phyloP scores from a whole-genome alignment of 2,797 vertebrate species.

The Masticophis lateralis region DNA sequence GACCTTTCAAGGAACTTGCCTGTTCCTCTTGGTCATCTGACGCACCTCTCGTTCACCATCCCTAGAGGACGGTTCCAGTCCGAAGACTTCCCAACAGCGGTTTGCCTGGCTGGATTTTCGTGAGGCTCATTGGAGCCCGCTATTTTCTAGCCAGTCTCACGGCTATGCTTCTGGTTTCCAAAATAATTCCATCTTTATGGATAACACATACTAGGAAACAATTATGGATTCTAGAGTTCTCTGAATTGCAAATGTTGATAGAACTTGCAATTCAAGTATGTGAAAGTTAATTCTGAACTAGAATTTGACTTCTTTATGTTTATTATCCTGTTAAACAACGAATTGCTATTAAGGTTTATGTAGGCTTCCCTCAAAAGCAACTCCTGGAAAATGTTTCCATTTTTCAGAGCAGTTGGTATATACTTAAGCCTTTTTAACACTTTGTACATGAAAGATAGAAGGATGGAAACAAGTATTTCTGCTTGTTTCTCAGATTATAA shows the following conservation, averaged over 20 bases:
- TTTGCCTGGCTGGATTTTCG: too few species aligned
- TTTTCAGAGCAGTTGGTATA: constrained; percentile 2
- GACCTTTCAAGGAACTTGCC: too few species aligned
- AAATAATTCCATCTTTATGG: not conserved
- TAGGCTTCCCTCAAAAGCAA: constrained; percentile 15
- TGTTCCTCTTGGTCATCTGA: too few species aligned
- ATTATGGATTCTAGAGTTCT: constrained; percentile 17
- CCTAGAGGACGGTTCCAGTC: too few species aligned
- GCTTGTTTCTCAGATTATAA: constrained; percentile 24
- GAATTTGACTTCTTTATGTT: constrained; percentile 18
- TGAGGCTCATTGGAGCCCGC: too few species aligned
- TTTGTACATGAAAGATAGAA: not conserved
- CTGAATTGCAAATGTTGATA: constrained; percentile 40
- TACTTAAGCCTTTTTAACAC: not conserved
- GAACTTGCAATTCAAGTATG: constrained; percentile 6
- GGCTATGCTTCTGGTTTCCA: too few species aligned
- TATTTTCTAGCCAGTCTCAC: too few species aligned
- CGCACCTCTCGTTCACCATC: too few species aligned
- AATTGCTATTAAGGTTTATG: constrained; percentile 18
- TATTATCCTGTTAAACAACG: constrained; percentile 3
- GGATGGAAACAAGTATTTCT: constrained; percentile 30
- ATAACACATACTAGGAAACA: not conserved
- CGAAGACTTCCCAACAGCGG: too few species aligned
- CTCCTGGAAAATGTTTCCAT: constrained; percentile 18
- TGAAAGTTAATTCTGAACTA: constrained; percentile 21